Percentiles rank a stretch among this genome's conserved stretches.
phyloP scores from a whole-genome alignment of 2,113 vertebrate genomes.

The Pycnonotus jocosus region DNA sequence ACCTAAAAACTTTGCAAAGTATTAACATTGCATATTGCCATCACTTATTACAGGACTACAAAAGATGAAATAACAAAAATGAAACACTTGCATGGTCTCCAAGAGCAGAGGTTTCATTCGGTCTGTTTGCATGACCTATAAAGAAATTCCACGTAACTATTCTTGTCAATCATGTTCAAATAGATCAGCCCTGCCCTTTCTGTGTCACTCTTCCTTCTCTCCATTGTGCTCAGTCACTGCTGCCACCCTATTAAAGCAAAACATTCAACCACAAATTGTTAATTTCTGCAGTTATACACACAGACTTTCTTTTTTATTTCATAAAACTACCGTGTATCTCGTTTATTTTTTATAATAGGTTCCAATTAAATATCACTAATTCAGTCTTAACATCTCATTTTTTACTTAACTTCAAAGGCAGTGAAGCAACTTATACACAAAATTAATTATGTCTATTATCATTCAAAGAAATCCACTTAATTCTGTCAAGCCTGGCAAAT shows the following conservation, averaged over 20 bases:
- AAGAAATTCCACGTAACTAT: slow-evolving; percentile 53
- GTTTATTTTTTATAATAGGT: slow-evolving; percentile 36
- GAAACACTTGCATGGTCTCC: not conserved
- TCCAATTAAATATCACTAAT: slow-evolving; percentile 49
- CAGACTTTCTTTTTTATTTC: not conserved
- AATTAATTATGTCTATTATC: slow-evolving; percentile 66
- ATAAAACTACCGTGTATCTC: not conserved
- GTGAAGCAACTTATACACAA: slow-evolving; percentile 33
- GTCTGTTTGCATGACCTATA: slow-evolving; percentile 56
- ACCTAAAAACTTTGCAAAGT: not conserved
- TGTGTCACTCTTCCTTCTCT: not conserved
- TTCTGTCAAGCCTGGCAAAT: slow-evolving; percentile 49
- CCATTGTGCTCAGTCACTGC: not conserved
- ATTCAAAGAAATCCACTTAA: slow-evolving; percentile 58
- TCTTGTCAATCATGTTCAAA: slow-evolving; percentile 61
- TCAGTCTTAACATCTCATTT: slow-evolving; percentile 53
- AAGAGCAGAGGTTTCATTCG: slow-evolving; percentile 15
- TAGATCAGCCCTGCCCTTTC: slow-evolving; percentile 31
- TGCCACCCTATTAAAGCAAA: slow-evolving; percentile 17
- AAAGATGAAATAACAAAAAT: slow-evolving; percentile 18
- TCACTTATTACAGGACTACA: slow-evolving; percentile 33
- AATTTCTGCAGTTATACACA: not conserved
- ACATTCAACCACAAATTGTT: slow-evolving; percentile 5
- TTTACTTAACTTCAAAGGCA: slow-evolving; percentile 43
- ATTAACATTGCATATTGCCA: not conserved